Base-by-base conservation (phyloP, 2,113 vertebrate species). In the Corvus cornix region DNA sequence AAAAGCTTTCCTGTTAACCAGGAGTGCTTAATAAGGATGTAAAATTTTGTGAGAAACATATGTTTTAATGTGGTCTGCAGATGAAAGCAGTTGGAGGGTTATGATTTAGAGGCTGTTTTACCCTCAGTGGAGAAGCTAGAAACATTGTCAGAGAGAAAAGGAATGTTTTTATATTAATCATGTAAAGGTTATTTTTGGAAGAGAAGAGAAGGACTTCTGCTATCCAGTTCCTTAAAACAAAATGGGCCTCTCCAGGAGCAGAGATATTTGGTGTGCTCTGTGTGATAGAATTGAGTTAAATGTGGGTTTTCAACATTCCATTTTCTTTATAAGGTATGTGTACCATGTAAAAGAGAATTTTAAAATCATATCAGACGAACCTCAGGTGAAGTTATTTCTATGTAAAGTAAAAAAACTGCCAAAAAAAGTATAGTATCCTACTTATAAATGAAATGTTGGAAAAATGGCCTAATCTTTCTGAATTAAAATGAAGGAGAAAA, bases 331-430 rank as follows among this genome's bases (percentile, higher is more conserved):
- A 33, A 74, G 16, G 2, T 63, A 9, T 56, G 7, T 30, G 17
- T 74, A 31, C 63, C 12, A 15, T 12, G 16, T 12, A 55, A 59
- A 70, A 53, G 6, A 26, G 16, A 75, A 20, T 14, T 86, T 62
- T 14, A 18, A 67, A 87, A 46, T 6, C 0, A 0, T 30, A 5
- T 21, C 19, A 21, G 8, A 37, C 4, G 4, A 49, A n/a, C 18
- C 10, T 63, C n/a, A 49, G 39, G 8, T 11, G 9, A 63, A 82
- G 13, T 33, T 76, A 63, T 30, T 90, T 77, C 11, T 3, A 46
- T 7, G 3, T 30, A 52, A 56, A 80, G 14, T 39, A 60, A 92
- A 88, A 53, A 26, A 8, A 7, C 9, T 17, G 5, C 41, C 11
- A 28, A 39, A 39, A 63, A n/a, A 81, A 7, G 3, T 23, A 3